Base-by-base conservation (phyloP, 2,888 invertebrate genomes). In the Apodemia zela region DNA sequence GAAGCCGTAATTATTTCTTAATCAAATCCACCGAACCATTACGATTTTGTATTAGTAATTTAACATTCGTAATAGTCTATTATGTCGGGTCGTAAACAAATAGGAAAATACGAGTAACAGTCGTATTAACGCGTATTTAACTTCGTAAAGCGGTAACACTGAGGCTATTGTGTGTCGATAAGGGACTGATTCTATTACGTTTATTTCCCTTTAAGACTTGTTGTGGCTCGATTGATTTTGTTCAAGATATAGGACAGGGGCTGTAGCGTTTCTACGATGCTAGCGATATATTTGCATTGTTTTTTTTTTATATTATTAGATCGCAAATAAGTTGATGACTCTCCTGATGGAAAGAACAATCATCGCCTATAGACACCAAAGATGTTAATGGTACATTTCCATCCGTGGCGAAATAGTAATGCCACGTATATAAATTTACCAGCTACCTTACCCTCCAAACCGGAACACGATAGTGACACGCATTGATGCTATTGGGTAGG, bases 11-110 rank as follows among this genome's bases (percentile, higher is more conserved):
- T 72, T 68, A 70, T 63, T 67, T 68, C 67, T 71, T 70, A 71
- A 74, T 73, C 70, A 69, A 73, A 67, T 67, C 68, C 68, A 68
- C 66, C 69, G 68, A 67, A 72, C 63, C 69, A 66, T 67, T 67
- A 65, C 67, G 63, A 65, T 69, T 71, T 72, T 66, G 72, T 70
- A 72, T 74, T 72, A 72, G 71, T 71, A 72, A 75, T 77, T 76
- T 72, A 75, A 72, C 71, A 71, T 71, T 66, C 71, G 71, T 76
- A 78, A 78, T 78, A 74, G 75, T 66, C 75, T 74, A 79, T 79
- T 79, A 76, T 75, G 70, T 68, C 54, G 72, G 74, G 69, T 78
- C 82, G 75, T 82, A 83, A 84, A 83, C 82, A 81, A 83, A 84
- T 82, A 82, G 81, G 79, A 79, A 82, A 75, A 79, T 73, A 72